Conservation (phyloP, 2,888 invertebrate species). For the Emmelina monodactyla region DNA sequence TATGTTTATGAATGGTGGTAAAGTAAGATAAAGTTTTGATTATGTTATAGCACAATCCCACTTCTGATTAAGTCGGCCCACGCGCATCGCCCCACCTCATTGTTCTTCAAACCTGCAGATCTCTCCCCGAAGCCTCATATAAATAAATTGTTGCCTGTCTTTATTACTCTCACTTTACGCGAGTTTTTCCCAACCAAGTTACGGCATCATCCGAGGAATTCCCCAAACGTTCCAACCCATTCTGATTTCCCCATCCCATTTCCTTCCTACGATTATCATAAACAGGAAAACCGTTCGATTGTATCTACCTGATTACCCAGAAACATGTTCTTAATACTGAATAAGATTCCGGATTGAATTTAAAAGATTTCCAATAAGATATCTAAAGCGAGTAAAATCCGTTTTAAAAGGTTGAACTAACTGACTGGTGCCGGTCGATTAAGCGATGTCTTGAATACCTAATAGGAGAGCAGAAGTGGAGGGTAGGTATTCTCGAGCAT, state of each 20-base stretch:
- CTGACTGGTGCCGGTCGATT: constrained; percentile 41
- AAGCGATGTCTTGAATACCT: constrained; percentile 59
- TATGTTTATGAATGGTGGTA: too few relatives aligned
- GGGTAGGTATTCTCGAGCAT: too few relatives aligned
- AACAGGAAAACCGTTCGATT: constrained; percentile 13
- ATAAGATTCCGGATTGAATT: too few relatives aligned
- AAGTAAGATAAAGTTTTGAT: too few relatives aligned
- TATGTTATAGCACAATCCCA: too few relatives aligned
- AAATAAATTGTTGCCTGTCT: constrained; percentile 65
- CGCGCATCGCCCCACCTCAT: too few relatives aligned
- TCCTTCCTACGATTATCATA: constrained; percentile 48
- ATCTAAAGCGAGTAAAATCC: too few relatives aligned
- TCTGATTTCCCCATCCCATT: constrained; percentile 49
- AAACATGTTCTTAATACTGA: too few relatives aligned
- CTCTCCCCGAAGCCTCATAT: constrained; percentile 62
- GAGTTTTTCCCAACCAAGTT: constrained; percentile 53
- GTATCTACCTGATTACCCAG: too few relatives aligned
- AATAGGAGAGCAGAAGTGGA: constrained; percentile 36
- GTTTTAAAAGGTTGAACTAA: constrained; percentile 34
- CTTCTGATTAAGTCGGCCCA: too few relatives aligned
- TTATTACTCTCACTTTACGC: constrained; percentile 56
- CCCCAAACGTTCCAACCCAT: constrained; percentile 41
- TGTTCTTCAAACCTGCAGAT: too few relatives aligned
- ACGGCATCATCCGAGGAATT: constrained; percentile 50
- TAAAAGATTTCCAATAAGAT: too few relatives aligned